Evolutionary conservation across 1,140 invertebrate genomes (phyloP), one percentile per base, ranked within the genome.

Genomic region (Nymphalis io): DNA sequence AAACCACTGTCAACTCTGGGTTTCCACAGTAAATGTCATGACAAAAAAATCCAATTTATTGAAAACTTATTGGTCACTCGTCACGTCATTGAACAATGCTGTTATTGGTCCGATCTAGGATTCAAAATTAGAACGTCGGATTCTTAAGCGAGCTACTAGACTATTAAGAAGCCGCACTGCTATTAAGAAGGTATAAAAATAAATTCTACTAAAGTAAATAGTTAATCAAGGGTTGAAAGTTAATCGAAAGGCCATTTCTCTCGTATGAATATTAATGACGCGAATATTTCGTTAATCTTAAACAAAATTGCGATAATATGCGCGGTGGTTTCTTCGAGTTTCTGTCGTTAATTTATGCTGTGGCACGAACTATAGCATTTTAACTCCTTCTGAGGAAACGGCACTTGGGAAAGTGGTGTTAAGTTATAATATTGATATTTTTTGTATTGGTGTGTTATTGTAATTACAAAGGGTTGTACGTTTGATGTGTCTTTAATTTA

Each of bases 311-410:
- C 79, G 88, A 90, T 89, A 85, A 84, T 88, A 88, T 88, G 88
- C 87, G 83, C 82, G 79, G 79, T 80, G 85, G 83, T 82, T 85
- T 84, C 85, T 88, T 83, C 72, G 79, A 83, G 81, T 83, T 82
- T 84, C 78, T 77, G 79, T 60, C 73, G 77, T 78, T 89, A 91
- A 91, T 91, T 91, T 91, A 91, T 91, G 88, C 88, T 59, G 76
- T 71, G 79, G 76, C 89, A 91, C 89, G 89, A 88, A 89, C 89
- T 89, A 88, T 89, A 82, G 85, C 86, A 85, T 91, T 91, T 91
- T 91, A 91, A 91, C 89, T 91, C 89, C 87, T 90, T 90, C 86
- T 76, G 75, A 88, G 86, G 85, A 79, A 80, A 69, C 55, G 51
- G 63, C 16, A 1, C 20, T n/a, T 13, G 15, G 63, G n/a, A 12